Evolutionary conservation across 2,888 invertebrate genomes (phyloP), one percentile per base, ranked within the genome.

Genomic region (Luperina nickerlii): DNA sequence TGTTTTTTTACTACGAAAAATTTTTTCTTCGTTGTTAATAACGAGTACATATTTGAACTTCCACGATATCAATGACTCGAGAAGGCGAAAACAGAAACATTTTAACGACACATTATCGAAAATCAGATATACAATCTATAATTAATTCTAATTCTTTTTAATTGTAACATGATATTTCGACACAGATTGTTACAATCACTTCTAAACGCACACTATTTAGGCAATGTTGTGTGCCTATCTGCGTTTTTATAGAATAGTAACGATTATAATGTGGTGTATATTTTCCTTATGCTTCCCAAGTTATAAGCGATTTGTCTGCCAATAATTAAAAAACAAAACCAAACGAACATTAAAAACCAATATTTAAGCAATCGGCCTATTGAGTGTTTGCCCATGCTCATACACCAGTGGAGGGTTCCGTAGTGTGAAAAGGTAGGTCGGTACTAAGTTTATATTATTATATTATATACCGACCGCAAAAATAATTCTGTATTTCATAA

Each of bases 121-220:
- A 54, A 32, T 60, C 48, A 57, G 84, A 82, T 77, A 81, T 76
- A 69, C 11, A 4, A 79, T 78, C 57, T 72, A 38, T 63, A 45
- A 51, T 45, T 13, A 73, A 73, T 38, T 32, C 51, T 13, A 73
- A 73, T 38, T 32, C 38, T 48, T 75, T 82, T 83, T 80, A 76
- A 57, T 70, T 70, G 11, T 66, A 75, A 82, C 78, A 85, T 66
- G 78, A 80, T 69, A 78, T 82, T 76, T 72, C 72, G 48, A 74
- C 68, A 70, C 63, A 62, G 78, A 86, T 86, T 80, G 51, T 38
- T 60, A 13, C n/a, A 38, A 57, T 67, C 27, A 62, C 62, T 60
- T 74, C 7, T 32, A 62, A 66, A 51, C 24, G 18, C 18, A 38
- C 32, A 63, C 67, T 48, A 24, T 32, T 9, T 45, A 45, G 9